Evolutionary conservation across 2,888 invertebrate genomes (phyloP).

Genomic region (Drosophila fungiperda): DNA sequence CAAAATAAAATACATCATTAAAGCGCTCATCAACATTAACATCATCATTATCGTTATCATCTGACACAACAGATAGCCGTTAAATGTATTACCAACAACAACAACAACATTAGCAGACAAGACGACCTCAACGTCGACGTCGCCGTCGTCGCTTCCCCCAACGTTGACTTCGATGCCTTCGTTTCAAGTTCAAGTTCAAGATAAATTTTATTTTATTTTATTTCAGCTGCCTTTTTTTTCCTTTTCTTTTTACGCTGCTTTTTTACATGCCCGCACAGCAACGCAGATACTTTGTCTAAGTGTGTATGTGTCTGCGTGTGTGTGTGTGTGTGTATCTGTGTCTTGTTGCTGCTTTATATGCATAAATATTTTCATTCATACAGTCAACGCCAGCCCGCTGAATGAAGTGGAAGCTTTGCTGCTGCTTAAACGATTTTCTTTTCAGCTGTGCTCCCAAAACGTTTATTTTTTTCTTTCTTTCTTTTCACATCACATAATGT

Average conservation of each 20-base stretch:
- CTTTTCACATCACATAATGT: conserved; percentile 25
- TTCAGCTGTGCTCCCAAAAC: conserved; percentile 1
- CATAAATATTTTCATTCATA: conserved; percentile 78
- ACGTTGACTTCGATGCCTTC: conserved; percentile 65
- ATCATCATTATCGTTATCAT: conserved; percentile 20
- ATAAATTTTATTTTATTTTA: conserved; percentile 80
- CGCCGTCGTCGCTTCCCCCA: conserved; percentile 13
- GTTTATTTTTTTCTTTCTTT: not conserved
- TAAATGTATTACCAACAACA: conserved; percentile 50
- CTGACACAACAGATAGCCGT: conserved; percentile 44
- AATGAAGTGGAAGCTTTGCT: conserved; percentile 32
- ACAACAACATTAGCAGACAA: conserved; percentile 31
- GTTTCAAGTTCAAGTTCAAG: conserved; percentile 84
- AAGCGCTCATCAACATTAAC: conserved; percentile 29
- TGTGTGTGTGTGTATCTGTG: conserved; percentile 44
- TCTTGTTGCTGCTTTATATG: conserved; percentile 61
- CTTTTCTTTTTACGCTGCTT: conserved; percentile 59
- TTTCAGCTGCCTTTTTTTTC: conserved; percentile 63
- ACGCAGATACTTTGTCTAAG: conserved; percentile 23
- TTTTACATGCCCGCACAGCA: conserved; percentile 64
- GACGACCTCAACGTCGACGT: conserved; percentile 14
- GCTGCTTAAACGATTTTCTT: conserved; percentile 36
- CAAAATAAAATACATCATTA: conserved; percentile 33
- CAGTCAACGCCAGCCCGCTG: conserved; percentile 30
- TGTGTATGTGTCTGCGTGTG: conserved; percentile 22